A percentile compares a stretch with the other conserved stretches of the same genome.
phyloP scores from a whole-genome alignment of 2,797 vertebrate species.

The Gadopsis bispinosus region DNA sequence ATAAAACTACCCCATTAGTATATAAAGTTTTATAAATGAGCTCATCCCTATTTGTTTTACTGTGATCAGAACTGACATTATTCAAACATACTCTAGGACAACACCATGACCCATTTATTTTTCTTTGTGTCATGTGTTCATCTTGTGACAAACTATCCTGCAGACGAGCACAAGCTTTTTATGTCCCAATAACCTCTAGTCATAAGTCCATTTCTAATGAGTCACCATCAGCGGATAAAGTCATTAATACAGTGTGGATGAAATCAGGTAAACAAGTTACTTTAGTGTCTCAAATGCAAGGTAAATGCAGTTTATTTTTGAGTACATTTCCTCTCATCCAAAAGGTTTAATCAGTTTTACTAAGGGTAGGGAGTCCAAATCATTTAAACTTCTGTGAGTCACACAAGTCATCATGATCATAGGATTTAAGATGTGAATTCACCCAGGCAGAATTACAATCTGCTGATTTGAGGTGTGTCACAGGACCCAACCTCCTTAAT shows the following conservation, averaged over 20 bases:
- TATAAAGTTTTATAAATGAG: background rate
- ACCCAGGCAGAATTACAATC: conserved; percentile 1
- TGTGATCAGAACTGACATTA: conserved; percentile 12
- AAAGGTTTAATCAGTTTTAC: background rate
- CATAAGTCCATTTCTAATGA: conserved; percentile 32
- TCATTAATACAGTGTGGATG: background rate
- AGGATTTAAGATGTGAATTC: conserved; percentile 29
- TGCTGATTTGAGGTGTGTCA: conserved; percentile 23
- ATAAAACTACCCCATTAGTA: background rate
- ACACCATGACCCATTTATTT: conserved; percentile 32
- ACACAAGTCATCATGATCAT: background rate
- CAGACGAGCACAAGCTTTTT: conserved; percentile 18
- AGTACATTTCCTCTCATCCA: background rate
- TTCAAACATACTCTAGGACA: conserved; percentile 13
- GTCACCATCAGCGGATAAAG: conserved; percentile 16
- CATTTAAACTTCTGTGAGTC: conserved; percentile 1
- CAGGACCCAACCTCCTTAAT: background rate
- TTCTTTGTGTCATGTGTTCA: conserved; percentile 53
- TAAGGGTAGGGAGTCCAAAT: background rate
- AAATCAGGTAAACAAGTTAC: conserved; percentile 6
- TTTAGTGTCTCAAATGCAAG: background rate
- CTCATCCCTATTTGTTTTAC: background rate
- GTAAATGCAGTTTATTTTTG: background rate
- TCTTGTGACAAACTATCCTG: conserved; percentile 55
- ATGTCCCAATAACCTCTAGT: conserved; percentile 18